Conservation (phyloP, 1,140 invertebrate species). For the Eciton burchellii region DNA sequence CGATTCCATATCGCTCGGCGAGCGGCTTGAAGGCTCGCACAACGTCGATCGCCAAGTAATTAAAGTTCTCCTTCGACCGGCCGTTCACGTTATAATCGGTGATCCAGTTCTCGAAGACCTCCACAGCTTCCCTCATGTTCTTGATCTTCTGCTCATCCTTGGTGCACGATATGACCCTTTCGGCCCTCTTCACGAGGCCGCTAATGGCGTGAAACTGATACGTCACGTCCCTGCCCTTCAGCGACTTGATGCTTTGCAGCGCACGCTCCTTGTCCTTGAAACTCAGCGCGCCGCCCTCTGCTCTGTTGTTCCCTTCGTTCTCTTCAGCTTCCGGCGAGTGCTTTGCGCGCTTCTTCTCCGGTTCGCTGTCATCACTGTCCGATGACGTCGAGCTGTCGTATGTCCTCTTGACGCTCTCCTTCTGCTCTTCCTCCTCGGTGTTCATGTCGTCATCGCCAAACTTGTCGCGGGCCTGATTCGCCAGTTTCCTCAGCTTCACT, state of each 20-base stretch:
- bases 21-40: slow-evolving; percentile 77
- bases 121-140: slow-evolving; percentile 80
- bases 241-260: slow-evolving; percentile 67
- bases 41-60: slow-evolving; percentile 80
- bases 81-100: slow-evolving; percentile 80
- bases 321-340: slow-evolving; percentile 11
- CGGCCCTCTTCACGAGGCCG: slow-evolving; percentile 73
- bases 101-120: slow-evolving; percentile 81
- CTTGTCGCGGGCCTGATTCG: slow-evolving; percentile 73
- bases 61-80: slow-evolving; percentile 80
- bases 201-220: slow-evolving; percentile 75
- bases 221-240: slow-evolving; percentile 71
- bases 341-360: slow-evolving; percentile 61
- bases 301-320: slow-evolving; percentile 41
- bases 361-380: slow-evolving; percentile 50
- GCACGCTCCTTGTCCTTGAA: slow-evolving; percentile 76
- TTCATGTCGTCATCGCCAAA: slow-evolving; percentile 59
- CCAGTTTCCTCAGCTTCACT: slow-evolving; percentile 79
- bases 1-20: slow-evolving; percentile 76
- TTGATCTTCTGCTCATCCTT: slow-evolving; percentile 76
- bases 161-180: slow-evolving; percentile 75
- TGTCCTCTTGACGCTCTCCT: slow-evolving; percentile 38
- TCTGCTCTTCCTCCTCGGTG: slow-evolving; percentile 31
- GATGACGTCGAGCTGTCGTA: slow-evolving; percentile 22
- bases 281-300: slow-evolving; percentile 60